Conservation (phyloP, 2,113 vertebrate genomes). For the Cryptotis parvus region DNA sequence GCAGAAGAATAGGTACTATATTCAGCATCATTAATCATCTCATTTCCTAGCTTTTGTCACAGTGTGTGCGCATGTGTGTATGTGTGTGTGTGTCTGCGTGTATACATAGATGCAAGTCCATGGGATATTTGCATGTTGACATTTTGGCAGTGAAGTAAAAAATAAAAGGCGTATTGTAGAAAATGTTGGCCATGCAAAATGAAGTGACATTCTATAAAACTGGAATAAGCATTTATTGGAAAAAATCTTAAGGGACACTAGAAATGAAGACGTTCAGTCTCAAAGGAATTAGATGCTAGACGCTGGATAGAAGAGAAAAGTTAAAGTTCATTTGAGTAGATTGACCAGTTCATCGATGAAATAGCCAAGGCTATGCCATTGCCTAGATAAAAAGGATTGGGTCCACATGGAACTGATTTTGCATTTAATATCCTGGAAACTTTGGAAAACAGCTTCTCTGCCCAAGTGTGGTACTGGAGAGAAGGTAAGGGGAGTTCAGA, state of each 20-base stretch:
- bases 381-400: background rate
- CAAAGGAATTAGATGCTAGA: background rate
- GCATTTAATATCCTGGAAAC: constrained; percentile 34
- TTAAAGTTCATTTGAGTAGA: background rate
- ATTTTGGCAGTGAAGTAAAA: constrained; percentile 75
- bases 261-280: constrained; percentile 28
- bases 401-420: constrained; percentile 35
- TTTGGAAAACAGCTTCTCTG: constrained; percentile 53
- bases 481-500: background rate
- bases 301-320: background rate
- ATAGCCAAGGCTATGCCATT: background rate
- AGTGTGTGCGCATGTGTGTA: background rate
- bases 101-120: constrained; percentile 48
- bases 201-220: constrained; percentile 59
- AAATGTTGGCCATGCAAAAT: constrained; percentile 76
- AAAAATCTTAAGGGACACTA: background rate
- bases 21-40: constrained; percentile 58
- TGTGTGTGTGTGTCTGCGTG: background rate
- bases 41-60: constrained; percentile 27
- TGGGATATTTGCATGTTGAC: constrained; percentile 75
- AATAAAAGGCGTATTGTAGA: constrained; percentile 78
- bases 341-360: constrained; percentile 8
- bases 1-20: background rate
- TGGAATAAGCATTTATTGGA: constrained; percentile 42
- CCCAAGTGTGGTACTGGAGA: background rate